Base-by-base conservation (phyloP, 2,797 vertebrate genomes). In the Eleutherodactylus coqui region DNA sequence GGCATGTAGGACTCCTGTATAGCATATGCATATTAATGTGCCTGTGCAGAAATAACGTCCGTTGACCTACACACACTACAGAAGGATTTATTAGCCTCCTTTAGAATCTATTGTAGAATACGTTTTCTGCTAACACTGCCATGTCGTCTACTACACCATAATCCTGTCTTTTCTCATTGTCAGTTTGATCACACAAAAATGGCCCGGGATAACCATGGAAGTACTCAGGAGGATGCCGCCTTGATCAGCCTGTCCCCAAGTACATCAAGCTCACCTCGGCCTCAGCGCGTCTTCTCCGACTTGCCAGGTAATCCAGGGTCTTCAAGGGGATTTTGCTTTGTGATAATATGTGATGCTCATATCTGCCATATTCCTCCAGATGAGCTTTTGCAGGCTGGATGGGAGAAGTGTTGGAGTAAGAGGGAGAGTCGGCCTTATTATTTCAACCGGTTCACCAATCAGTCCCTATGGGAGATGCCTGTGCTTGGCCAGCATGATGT, bases 371-470 rank as follows among this genome's bases (percentile, higher is more conserved):
- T 88, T 76, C 89, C 72, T 73, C 9, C 91, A 99, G 98, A 99
- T 93, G 98, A 99, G 89, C 93, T 99, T 92, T 95, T 99, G 88
- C 98, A 99, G 86, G 98, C 97, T 0, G 98, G 98, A 85, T 99
- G 98, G 98, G 95, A 97, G 72, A 99, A 98, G 94, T 99, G 98
- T 91, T 99, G 98, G 98, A 99, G 97, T 91, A 96, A 97, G 90
- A 93, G 97, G 87, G 98, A 99, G 92, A 99, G 96, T 89, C 96
- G 98, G 19, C 97, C 97, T 0, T 99, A 99, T 90, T 99, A 97
- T 87, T 99, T 98, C 91, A 99, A 99, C 90, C 95, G 97, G 72
- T 99, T 99, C 92, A 99, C 97, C 76, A 99, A 99, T 92, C 98
- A 99, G 94, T 99, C 98, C 1, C 93, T 99, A 89, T 99, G 98